phyloP scores from a whole-genome alignment of 2,888 invertebrate genomes.

The Ceraclea dissimilis region DNA sequence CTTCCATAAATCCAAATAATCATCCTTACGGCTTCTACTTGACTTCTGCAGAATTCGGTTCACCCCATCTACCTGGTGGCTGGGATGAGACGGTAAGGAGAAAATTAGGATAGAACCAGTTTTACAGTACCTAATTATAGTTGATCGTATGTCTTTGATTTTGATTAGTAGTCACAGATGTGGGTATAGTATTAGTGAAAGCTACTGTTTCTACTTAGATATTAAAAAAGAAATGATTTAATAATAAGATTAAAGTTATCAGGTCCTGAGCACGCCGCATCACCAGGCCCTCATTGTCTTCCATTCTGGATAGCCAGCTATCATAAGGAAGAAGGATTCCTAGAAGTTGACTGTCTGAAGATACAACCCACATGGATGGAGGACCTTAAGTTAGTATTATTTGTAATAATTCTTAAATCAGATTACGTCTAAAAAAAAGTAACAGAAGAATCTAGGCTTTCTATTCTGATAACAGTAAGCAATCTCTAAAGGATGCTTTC shows the following conservation, averaged over 20 bases:
- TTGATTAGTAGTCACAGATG: too few relatives aligned
- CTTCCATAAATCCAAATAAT: slow-evolving; percentile 21
- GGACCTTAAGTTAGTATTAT: slow-evolving; percentile 35
- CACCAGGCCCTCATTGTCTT: slow-evolving; percentile 41
- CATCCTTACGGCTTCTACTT: slow-evolving; percentile 34
- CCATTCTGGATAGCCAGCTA: slow-evolving; percentile 65
- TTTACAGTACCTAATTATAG: too few relatives aligned
- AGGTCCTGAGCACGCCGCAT: slow-evolving; percentile 1
- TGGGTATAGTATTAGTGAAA: too few relatives aligned
- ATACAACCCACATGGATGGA: slow-evolving; percentile 84
- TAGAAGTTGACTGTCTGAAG: slow-evolving; percentile 63
- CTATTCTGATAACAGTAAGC: too few relatives aligned
- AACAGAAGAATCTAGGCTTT: too few relatives aligned
- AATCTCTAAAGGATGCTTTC: too few relatives aligned
- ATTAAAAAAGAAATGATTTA: not conserved
- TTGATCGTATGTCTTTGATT: too few relatives aligned
- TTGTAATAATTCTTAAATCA: too few relatives aligned
- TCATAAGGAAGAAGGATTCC: slow-evolving; percentile 44
- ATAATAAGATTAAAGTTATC: slow-evolving; percentile 5
- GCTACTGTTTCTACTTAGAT: not conserved
- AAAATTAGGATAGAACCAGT: too few relatives aligned
- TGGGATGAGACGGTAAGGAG: slow-evolving; percentile 28
- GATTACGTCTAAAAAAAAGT: too few relatives aligned
- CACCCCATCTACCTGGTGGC: slow-evolving; percentile 33
- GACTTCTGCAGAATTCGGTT: slow-evolving; percentile 35